phyloP scores from a whole-genome alignment of 2,797 vertebrate genomes.

The Ptychadena robeensis region DNA sequence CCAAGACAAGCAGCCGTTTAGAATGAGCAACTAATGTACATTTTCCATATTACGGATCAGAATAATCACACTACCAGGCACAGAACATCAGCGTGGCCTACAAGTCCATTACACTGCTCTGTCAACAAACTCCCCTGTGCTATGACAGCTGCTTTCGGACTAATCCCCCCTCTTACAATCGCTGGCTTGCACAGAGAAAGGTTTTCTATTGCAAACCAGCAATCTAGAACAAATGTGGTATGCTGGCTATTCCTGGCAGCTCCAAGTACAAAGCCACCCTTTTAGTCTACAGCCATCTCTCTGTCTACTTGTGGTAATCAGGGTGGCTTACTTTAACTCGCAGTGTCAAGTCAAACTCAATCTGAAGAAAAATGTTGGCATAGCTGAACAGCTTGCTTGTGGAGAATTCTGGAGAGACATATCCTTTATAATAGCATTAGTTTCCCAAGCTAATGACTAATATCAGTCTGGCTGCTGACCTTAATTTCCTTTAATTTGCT shows the following conservation, averaged over 20 bases:
- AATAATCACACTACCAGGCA: slow-evolving; percentile 4
- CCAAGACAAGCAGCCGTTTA: neutral
- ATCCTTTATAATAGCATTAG: slow-evolving; percentile 49
- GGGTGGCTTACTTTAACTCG: slow-evolving; percentile 52
- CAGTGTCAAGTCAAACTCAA: slow-evolving; percentile 48
- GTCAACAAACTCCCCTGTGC: slow-evolving; percentile 52
- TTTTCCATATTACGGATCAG: neutral
- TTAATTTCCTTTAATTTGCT: slow-evolving; percentile 34
- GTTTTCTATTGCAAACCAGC: slow-evolving; percentile 40
- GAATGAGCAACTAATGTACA: neutral
- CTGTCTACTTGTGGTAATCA: slow-evolving; percentile 55
- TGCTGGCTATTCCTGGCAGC: slow-evolving; percentile 47
- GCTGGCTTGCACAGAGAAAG: slow-evolving; percentile 33
- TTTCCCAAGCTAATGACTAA: slow-evolving; percentile 45
- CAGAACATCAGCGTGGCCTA: neutral
- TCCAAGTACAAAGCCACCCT: slow-evolving; percentile 40
- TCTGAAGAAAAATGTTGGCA: slow-evolving; percentile 45
- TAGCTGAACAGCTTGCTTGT: slow-evolving; percentile 36
- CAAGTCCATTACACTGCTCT: slow-evolving; percentile 54
- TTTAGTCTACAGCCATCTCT: slow-evolving; percentile 43
- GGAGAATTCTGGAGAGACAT: slow-evolving; percentile 47
- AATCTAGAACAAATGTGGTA: slow-evolving; percentile 55
- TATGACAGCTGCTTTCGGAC: slow-evolving; percentile 51
- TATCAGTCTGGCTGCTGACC: slow-evolving; percentile 33
- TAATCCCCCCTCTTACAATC: slow-evolving; percentile 33